phyloP scores from a whole-genome alignment of 2,113 vertebrate species.

The Globicephala melas region DNA sequence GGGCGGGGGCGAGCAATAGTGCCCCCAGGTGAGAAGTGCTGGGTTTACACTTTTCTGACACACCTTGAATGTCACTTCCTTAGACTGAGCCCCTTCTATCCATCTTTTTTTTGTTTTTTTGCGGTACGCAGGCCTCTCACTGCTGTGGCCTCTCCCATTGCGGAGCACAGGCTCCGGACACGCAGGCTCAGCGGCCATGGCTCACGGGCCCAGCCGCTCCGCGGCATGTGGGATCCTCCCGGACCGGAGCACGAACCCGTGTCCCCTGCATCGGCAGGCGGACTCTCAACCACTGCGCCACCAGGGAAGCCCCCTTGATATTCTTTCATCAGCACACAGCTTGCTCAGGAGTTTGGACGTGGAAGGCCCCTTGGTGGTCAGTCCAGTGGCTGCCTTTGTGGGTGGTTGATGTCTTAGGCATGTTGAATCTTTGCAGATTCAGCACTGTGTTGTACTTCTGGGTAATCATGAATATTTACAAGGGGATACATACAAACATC shows the following conservation, averaged over 20 bases:
- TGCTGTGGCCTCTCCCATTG: too few species aligned
- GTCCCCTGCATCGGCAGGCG: too few species aligned
- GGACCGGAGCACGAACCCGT: rapidly evolving
- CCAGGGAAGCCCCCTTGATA: neutral
- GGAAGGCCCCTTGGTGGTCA: neutral
- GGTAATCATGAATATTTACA: neutral
- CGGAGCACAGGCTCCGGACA: too few species aligned
- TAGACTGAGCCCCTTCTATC: neutral
- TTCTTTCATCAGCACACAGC: neutral
- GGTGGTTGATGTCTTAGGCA: neutral
- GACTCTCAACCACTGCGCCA: too few species aligned
- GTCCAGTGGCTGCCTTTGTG: neutral
- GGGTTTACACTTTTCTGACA: neutral
- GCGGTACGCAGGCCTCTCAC: too few species aligned
- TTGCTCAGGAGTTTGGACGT: neutral
- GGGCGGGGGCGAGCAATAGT: too few species aligned
- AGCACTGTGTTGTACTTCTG: neutral
- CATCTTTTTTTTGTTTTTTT: neutral
- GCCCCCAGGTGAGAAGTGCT: neutral
- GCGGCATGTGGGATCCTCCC: too few species aligned
- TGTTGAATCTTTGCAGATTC: neutral
- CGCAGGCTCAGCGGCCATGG: too few species aligned
- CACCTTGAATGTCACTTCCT: neutral
- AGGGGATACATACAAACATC: neutral
- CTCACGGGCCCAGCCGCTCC: too few species aligned